Base-by-base conservation (phyloP, 2,888 invertebrate species). In the Tryphoninae sp. region DNA sequence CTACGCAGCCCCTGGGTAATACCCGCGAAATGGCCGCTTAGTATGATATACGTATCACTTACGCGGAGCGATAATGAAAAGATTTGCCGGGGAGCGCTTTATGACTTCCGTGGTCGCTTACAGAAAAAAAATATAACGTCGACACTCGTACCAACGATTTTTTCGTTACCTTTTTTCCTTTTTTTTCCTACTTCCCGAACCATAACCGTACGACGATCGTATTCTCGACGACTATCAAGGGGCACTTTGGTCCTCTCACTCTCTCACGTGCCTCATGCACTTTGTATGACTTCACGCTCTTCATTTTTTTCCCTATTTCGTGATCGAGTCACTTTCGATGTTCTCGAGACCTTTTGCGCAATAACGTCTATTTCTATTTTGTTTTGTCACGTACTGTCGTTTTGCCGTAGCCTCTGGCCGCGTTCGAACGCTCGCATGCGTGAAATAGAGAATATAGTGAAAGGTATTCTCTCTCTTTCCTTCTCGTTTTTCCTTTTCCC, bases 21-120 rank as follows among this genome's bases (percentile, higher is more conserved):
- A 86, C 86, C 84, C 87, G 84, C 86, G 90, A 88, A 91, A 91
- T 89, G 88, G 90, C 88, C 89, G 89, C 89, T 90, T 89, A 89
- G 88, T 88, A 89, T 91, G 91, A 91, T 91, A 90, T 91, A 91
- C 89, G 90, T 91, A 91, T 91, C 91, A 91, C 91, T 91, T 91
- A 91, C 87, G 87, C 86, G 86, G 87, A 85, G 87, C 88, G 89
- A 90, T 91, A 91, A 91, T 91, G 91, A 91, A 91, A 91, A 91
- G 91, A 91, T 91, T 91, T 90, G 88, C 90, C 87, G 86, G 85
- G 87, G 78, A 16, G 58, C 69, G 87, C 88, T 90, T 91, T 90
- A 90, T 89, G 90, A 90, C 89, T 90, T 89, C 88, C 89, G 88
- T 85, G 87, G 80, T 84, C 84, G 87, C 87, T 88, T 87, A 86